These are phyloP conservation scores for Phytoseiulus persimilis DNA, from an alignment of 2,888 invertebrate species.

Conservation along the genomic window DNA sequence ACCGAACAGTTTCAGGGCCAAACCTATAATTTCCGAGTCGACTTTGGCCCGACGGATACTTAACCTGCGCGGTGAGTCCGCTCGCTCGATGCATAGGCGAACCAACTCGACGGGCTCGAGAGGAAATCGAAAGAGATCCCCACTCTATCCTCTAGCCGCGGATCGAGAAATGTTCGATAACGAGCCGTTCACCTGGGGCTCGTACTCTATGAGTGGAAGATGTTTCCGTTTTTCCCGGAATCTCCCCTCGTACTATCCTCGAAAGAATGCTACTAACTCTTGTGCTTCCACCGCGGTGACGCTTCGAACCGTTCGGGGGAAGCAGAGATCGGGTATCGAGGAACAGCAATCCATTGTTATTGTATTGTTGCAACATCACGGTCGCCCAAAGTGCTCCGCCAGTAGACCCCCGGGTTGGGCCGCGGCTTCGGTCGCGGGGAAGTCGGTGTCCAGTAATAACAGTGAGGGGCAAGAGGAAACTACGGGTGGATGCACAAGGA, in stretches of 20 bases:
- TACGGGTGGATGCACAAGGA: background rate
- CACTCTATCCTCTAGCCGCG: too few relatives aligned
- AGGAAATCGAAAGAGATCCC: background rate
- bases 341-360: background rate
- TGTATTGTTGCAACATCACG: background rate
- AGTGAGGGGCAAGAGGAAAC: background rate
- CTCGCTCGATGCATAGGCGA: background rate
- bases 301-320: background rate
- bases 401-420: background rate
- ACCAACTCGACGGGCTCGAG: background rate
- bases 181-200: too few relatives aligned
- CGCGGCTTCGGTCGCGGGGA: background rate
- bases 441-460: background rate
- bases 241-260: too few relatives aligned
- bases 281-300: too few relatives aligned
- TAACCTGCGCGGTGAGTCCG: background rate
- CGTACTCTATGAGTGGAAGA: too few relatives aligned
- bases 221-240: too few relatives aligned
- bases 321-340: background rate
- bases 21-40: background rate
- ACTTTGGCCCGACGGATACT: background rate
- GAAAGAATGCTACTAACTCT: too few relatives aligned
- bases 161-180: too few relatives aligned
- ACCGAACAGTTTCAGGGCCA: background rate
- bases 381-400: background rate